A percentile compares a stretch with the other conserved stretches of the same genome.
phyloP scores from a whole-genome alignment of 2,797 vertebrate species.

The Melanotaenia boesemani region DNA sequence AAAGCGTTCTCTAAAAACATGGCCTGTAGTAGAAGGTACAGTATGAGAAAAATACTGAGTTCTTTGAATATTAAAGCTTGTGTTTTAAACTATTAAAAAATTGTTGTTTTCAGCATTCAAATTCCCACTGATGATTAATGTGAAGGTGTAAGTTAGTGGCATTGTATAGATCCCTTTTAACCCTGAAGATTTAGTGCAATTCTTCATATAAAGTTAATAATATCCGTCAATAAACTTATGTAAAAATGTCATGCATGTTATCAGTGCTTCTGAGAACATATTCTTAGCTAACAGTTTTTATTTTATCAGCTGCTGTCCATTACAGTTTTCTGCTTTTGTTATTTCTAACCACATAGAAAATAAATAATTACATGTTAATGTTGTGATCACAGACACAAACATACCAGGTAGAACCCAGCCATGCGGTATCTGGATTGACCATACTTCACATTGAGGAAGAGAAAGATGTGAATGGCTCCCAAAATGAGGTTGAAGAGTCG shows the following conservation, averaged over 20 bases:
- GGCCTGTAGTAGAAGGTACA: slow-evolving; percentile 68
- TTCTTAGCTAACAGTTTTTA: too few relatives aligned
- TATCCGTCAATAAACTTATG: too few relatives aligned
- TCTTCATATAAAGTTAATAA: too few relatives aligned
- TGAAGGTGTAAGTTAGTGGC: background rate
- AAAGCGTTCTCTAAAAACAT: slow-evolving; percentile 88
- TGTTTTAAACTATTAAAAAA: background rate
- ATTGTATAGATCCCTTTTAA: background rate
- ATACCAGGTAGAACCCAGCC: slow-evolving; percentile 87
- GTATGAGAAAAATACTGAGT: background rate
- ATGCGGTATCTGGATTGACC: slow-evolving; percentile 86
- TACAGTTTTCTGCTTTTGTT: background rate
- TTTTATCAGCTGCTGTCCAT: too few relatives aligned
- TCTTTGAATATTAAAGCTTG: background rate
- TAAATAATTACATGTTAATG: background rate
- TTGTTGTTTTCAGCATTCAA: background rate
- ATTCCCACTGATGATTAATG: background rate
- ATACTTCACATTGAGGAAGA: slow-evolving; percentile 87
- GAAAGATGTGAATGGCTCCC: slow-evolving; percentile 87
- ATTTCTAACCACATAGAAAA: background rate
- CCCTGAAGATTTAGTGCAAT: background rate
- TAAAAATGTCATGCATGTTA: too few relatives aligned
- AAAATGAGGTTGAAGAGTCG: slow-evolving; percentile 87
- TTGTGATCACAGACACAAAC: slow-evolving; percentile 41
- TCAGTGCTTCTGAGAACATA: too few relatives aligned